phyloP scores from a whole-genome alignment of 1,140 invertebrate species.

The Hyphantria cunea region DNA sequence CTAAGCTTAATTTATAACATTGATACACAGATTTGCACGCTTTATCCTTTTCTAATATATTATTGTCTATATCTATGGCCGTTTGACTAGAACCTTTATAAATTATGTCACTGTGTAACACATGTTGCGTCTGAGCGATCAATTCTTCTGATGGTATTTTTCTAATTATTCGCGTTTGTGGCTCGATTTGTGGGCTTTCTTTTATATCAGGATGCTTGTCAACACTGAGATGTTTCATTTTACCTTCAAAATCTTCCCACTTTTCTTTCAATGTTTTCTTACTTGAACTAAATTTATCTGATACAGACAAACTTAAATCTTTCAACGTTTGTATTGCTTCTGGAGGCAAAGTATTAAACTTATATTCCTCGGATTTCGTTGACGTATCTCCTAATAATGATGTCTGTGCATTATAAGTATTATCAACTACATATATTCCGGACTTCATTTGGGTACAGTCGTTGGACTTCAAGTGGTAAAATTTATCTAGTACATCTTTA shows the following conservation, averaged over 20 bases:
- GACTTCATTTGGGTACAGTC: slow-evolving; percentile 76
- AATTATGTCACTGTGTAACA: slow-evolving; percentile 60
- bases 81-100: slow-evolving; percentile 76
- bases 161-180: slow-evolving; percentile 38
- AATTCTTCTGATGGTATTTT: slow-evolving; percentile 47
- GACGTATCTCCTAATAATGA: slow-evolving; percentile 52
- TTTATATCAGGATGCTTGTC: slow-evolving; percentile 53
- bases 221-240: slow-evolving; percentile 69
- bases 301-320: slow-evolving; percentile 75
- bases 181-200: slow-evolving; percentile 21
- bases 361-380: slow-evolving; percentile 59
- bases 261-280: slow-evolving; percentile 80
- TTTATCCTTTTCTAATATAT: slow-evolving; percentile 58
- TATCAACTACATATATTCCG: slow-evolving; percentile 81
- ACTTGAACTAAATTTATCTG: slow-evolving; percentile 77
- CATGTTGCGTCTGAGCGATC: slow-evolving; percentile 42
- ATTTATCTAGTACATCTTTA: slow-evolving; percentile 63
- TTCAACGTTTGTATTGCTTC: slow-evolving; percentile 79
- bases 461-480: slow-evolving; percentile 65
- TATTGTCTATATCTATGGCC: slow-evolving; percentile 66
- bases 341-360: slow-evolving; percentile 57
- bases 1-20: slow-evolving; percentile 72
- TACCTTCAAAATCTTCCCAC: slow-evolving; percentile 74
- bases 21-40: slow-evolving; percentile 68
- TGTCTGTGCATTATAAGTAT: slow-evolving; percentile 72